phyloP scores from a whole-genome alignment of 2,113 vertebrate species.

The Hystrix cristata region DNA sequence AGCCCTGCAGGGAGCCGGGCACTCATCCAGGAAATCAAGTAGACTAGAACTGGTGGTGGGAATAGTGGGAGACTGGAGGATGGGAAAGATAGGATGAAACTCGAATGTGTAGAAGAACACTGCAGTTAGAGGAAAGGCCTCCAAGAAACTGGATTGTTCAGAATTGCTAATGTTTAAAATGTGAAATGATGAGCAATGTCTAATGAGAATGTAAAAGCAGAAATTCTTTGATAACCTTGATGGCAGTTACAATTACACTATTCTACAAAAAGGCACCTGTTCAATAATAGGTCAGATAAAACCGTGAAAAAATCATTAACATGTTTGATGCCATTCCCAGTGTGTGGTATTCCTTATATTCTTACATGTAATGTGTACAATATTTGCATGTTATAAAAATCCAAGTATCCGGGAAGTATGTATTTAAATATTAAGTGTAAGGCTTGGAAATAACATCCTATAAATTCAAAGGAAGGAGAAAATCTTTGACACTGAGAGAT shows the following conservation, averaged over 20 bases:
- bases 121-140: neutral
- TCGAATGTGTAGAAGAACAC: neutral
- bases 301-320: neutral
- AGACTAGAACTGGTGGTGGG: neutral
- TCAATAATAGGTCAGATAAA: conserved; percentile 42
- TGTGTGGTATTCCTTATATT: neutral
- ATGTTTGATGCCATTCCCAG: neutral
- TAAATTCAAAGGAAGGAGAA: conserved; percentile 11
- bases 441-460: neutral
- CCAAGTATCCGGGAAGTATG: neutral
- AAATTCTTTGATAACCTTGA: neutral
- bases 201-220: neutral
- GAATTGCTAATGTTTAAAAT: neutral
- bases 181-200: neutral
- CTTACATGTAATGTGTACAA: neutral
- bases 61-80: neutral
- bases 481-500: neutral
- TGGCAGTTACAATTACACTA: neutral
- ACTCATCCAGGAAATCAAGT: neutral
- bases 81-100: neutral
- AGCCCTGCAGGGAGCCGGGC: neutral
- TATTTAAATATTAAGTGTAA: conserved; percentile 17
- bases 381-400: conserved; percentile 30
- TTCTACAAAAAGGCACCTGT: neutral
- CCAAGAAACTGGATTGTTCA: neutral